Conservation (phyloP, 2,888 invertebrate genomes). For the Drosophila imparisetae region DNA sequence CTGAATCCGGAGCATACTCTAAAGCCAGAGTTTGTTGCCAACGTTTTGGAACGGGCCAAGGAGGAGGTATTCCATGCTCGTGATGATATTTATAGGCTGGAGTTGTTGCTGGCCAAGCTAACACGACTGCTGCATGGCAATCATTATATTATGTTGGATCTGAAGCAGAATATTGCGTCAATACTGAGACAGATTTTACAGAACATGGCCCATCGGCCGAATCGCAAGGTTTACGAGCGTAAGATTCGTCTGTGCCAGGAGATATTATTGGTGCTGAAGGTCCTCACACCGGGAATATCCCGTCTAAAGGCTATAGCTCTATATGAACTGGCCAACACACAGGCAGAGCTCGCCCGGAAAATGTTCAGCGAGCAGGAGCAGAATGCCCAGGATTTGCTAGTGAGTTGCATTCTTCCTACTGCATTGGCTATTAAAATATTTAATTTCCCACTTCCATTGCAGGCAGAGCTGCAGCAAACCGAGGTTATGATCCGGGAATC, state of each 20-base stretch:
- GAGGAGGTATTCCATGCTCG: slow-evolving; percentile 85
- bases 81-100: slow-evolving; percentile 81
- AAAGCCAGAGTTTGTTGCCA: slow-evolving; percentile 84
- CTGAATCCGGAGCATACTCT: slow-evolving; percentile 68
- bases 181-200: slow-evolving; percentile 86
- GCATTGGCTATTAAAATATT: neutral
- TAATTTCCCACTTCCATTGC: slow-evolving; percentile 16
- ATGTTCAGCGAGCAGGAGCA: slow-evolving; percentile 76
- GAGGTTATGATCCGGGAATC: slow-evolving; percentile 87
- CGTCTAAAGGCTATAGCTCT: slow-evolving; percentile 88
- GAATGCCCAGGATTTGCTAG: slow-evolving; percentile 66
- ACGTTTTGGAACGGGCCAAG: slow-evolving; percentile 85
- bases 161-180: slow-evolving; percentile 89
- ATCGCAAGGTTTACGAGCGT: slow-evolving; percentile 86
- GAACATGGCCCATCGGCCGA: slow-evolving; percentile 85
- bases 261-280: slow-evolving; percentile 87
- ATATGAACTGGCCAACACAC: slow-evolving; percentile 90
- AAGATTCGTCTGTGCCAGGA: slow-evolving; percentile 89
- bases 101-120: slow-evolving; percentile 86
- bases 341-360: slow-evolving; percentile 86
- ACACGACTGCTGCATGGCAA: slow-evolving; percentile 87
- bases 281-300: slow-evolving; percentile 87
- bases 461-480: slow-evolving; percentile 86
- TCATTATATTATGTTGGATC: slow-evolving; percentile 88
- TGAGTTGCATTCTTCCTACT: slow-evolving; percentile 20